Conservation (phyloP, 2,888 invertebrate genomes). For the Merodon equestris region DNA sequence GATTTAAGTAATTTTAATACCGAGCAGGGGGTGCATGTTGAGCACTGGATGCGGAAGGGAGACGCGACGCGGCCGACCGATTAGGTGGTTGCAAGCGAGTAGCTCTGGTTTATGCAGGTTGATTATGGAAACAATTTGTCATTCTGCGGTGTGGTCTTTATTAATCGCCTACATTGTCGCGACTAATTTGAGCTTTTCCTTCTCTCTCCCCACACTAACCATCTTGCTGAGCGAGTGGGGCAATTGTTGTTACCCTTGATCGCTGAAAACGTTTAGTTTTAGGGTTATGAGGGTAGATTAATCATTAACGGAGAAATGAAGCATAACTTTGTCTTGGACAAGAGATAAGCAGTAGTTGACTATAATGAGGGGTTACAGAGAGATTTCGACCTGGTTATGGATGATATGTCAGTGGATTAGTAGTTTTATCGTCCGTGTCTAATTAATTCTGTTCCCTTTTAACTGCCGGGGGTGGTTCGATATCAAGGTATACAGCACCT, state of each 20-base stretch:
- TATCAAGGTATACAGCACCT: too few species aligned
- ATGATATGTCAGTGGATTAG: too few species aligned
- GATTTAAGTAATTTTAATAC: slow-evolving; percentile 22
- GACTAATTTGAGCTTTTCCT: slow-evolving; percentile 53
- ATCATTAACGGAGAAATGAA: slow-evolving; percentile 31
- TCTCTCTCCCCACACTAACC: neutral
- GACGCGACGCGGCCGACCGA: too few species aligned
- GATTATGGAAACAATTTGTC: slow-evolving; percentile 68
- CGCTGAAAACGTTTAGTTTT: slow-evolving; percentile 24
- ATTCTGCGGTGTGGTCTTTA: slow-evolving; percentile 67
- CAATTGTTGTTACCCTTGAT: slow-evolving; percentile 19
- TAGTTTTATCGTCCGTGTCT: too few species aligned
- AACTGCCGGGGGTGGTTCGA: too few species aligned
- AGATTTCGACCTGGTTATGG: slow-evolving; percentile 8
- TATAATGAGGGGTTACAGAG: slow-evolving; percentile 16
- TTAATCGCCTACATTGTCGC: slow-evolving; percentile 65
- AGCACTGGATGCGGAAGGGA: too few species aligned
- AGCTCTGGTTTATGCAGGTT: slow-evolving; percentile 64
- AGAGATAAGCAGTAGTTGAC: slow-evolving; percentile 8
- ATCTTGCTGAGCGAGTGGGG: neutral
- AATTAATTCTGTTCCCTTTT: too few species aligned
- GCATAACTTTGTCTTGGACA: neutral
- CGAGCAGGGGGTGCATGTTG: neutral
- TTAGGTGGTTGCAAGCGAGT: neutral
- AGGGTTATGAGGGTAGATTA: slow-evolving; percentile 40